These are phyloP conservation scores for Rhingia rostrata DNA, from an alignment of 2,888 invertebrate species.

Conservation along the genomic window DNA sequence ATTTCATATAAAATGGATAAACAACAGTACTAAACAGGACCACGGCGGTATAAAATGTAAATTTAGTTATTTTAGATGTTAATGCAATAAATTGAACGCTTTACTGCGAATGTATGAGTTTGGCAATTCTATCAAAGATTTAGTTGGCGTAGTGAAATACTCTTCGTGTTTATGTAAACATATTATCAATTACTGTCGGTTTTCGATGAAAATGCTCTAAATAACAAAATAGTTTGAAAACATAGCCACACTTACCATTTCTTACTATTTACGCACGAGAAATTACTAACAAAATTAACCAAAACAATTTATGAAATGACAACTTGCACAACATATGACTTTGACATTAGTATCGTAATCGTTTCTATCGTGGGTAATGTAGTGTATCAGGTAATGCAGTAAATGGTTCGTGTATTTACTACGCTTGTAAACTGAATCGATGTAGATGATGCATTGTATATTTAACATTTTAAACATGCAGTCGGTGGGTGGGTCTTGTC, in stretches of 20 bases:
- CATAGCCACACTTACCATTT: constrained; percentile 22
- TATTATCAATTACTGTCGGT: too few relatives aligned
- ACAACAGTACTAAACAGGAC: neutral
- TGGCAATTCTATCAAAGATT: neutral
- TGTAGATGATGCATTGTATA: neutral
- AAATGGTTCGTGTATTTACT: constrained; percentile 24
- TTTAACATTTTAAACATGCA: too few relatives aligned
- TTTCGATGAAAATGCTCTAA: too few relatives aligned
- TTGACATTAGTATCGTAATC: constrained; percentile 11
- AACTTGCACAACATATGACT: constrained; percentile 14
- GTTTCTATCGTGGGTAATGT: neutral
- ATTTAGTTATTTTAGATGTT: constrained; percentile 49
- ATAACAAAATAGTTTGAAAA: too few relatives aligned
- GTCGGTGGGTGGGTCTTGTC: too few relatives aligned
- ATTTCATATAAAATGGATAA: constrained; percentile 43
- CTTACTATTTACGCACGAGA: neutral
- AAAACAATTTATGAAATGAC: constrained; percentile 16
- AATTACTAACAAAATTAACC: neutral
- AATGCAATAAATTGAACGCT: constrained; percentile 57
- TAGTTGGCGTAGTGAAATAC: too few relatives aligned
- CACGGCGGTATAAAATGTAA: constrained; percentile 32
- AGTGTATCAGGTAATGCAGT: neutral
- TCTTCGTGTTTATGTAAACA: too few relatives aligned
- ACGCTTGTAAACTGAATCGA: neutral
- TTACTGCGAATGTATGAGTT: constrained; percentile 9